Percentiles rank a stretch among this genome's conserved stretches.
These are phyloP conservation scores for Pelecanus crispus DNA, from an alignment of 2,113 vertebrate genomes.

Conservation along the genomic window DNA sequence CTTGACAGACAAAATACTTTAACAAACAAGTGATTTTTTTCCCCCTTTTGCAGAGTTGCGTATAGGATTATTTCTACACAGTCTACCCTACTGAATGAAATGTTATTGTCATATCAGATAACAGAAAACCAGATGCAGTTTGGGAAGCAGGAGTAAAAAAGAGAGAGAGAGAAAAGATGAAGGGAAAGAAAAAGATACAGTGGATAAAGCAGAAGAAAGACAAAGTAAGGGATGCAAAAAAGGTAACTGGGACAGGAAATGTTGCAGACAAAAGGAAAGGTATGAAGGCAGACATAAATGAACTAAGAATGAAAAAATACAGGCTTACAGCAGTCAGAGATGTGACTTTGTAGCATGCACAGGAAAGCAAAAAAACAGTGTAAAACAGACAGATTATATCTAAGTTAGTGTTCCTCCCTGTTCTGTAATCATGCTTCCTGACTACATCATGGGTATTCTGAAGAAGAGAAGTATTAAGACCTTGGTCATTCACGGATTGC, in stretches of 20 bases:
- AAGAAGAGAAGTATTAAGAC: background rate
- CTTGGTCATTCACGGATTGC: background rate
- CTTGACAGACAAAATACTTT: background rate
- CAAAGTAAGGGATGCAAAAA: background rate
- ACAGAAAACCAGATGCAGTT: background rate
- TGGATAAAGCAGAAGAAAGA: background rate
- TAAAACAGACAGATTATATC: background rate
- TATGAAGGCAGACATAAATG: background rate
- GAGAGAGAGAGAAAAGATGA: background rate
- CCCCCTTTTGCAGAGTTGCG: background rate
- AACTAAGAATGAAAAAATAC: background rate
- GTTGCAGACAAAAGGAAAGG: background rate
- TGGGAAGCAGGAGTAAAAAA: background rate
- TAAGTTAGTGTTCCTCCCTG: background rate
- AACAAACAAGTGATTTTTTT: background rate
- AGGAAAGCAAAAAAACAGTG: background rate
- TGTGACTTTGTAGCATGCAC: background rate
- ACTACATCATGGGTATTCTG: background rate
- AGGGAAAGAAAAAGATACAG: background rate
- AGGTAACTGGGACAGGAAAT: background rate
- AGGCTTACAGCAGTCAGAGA: background rate
- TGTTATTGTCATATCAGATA: background rate
- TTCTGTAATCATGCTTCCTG: background rate
- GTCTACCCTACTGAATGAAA: background rate
- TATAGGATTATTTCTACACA: background rate